Base-by-base conservation (phyloP, 2,113 vertebrate genomes). In the Cygnus buccinator region DNA sequence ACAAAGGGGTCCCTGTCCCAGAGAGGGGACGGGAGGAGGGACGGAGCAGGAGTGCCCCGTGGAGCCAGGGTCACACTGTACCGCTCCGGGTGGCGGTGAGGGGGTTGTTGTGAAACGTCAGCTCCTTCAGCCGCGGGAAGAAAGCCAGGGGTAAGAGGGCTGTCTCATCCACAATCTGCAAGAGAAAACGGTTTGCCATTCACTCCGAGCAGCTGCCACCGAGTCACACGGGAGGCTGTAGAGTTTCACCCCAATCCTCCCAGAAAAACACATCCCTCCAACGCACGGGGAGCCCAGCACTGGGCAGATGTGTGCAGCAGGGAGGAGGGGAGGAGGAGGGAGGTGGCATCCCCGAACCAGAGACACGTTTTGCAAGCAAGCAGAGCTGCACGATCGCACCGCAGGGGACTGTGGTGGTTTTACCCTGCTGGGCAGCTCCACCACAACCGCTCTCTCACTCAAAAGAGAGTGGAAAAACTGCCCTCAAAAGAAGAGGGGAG, bases 41-140 rank as follows among this genome's bases (percentile, higher is more conserved):
- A 87, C 7, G 20, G 26, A 46, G 55, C 76, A 87, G 62, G 33
- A 54, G 26, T 5, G 3, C 15, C 26, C 11, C 1, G 0, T 0
- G 6, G 77, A 29, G 59, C 15, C 13, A 1, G 55, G 39, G 1
- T 29, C 58, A 29, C 52, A 39, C 58, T n/a, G 87, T 98, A 99
- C 99, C 98, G 35, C 96, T 98, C 29, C 91, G 98, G 35, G 75
- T 95, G 19, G 95, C 97, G 86, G 98, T 98, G 68, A 99, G 91
- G 29, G 98, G 98, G 96, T 99, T 99, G 94, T 98, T 98, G 71
- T 98, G 96, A 77, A 99, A 98, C 16, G 98, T 94, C 33, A 99
- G 96, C 93, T 99, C 98, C 23, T 68, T 87, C 78, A 99, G 98
- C 44, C 94, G 96, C 0, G 98, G 98, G 94, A 99, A 98, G 79